Conservation (phyloP, 2,888 invertebrate genomes). For the Tigriopus californicus region DNA sequence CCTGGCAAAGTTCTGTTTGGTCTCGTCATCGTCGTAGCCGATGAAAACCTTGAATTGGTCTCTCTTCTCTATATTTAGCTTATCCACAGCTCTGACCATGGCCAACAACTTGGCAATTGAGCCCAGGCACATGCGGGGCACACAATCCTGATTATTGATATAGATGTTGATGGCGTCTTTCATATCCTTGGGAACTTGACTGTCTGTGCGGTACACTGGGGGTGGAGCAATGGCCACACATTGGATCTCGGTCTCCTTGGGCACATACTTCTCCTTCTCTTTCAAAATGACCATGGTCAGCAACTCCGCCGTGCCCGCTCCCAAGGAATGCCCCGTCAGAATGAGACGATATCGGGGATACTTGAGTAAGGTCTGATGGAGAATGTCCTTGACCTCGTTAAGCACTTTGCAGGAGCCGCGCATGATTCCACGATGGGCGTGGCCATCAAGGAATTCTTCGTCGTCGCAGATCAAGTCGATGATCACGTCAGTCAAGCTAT, state of each 20-base stretch:
- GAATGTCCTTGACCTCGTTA: not conserved
- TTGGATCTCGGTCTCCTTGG: not conserved
- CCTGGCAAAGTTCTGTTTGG: not conserved
- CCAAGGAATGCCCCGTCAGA: conserved; percentile 11
- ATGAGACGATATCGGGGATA: not conserved
- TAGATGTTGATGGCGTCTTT: not conserved
- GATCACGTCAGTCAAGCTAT: not conserved
- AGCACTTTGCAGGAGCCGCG: not conserved
- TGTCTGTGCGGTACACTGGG: conserved; percentile 4
- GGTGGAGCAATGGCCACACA: conserved; percentile 12
- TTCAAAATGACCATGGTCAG: not conserved
- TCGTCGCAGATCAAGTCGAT: conserved; percentile 1
- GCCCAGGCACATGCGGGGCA: not conserved
- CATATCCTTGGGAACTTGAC: not conserved
- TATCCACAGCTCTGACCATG: not conserved
- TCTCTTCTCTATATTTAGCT: not conserved
- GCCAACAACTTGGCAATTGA: not conserved
- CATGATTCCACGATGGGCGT: conserved; percentile 3
- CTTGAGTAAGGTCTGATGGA: not conserved
- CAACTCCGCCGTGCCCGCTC: conserved; percentile 4
- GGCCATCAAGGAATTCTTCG: not conserved
- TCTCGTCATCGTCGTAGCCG: not conserved
- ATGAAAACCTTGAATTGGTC: not conserved
- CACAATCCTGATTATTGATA: conserved; percentile 2
- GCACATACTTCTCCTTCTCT: not conserved